Conservation (phyloP, 2,888 invertebrate genomes). For the Marronus borbonicus region DNA sequence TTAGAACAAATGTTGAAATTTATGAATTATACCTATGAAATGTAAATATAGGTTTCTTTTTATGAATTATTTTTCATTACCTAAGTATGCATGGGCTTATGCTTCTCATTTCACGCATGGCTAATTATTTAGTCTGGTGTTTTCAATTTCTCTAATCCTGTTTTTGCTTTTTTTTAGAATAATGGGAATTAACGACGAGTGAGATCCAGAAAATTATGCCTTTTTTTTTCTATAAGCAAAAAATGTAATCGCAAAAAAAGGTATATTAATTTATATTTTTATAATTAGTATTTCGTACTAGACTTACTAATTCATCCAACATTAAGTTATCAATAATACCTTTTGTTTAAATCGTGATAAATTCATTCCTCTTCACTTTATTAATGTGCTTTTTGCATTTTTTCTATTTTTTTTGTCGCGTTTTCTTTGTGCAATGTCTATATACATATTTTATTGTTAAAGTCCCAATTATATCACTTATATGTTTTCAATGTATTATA, state of each 20-base stretch:
- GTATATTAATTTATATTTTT: conserved; percentile 51
- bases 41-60: neutral
- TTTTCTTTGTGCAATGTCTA: conserved; percentile 43
- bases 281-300: conserved; percentile 25
- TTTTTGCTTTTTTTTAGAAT: conserved; percentile 43
- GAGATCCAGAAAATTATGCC: conserved; percentile 9
- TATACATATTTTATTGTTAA: conserved; percentile 21
- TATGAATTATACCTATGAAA: neutral
- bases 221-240: conserved; percentile 27
- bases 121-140: neutral
- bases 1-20: neutral
- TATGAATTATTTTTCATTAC: neutral
- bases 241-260: conserved; percentile 19
- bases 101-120: neutral
- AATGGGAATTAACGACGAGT: conserved; percentile 46
- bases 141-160: neutral
- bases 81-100: conserved; percentile 11
- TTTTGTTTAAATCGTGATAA: conserved; percentile 51
- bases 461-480: conserved; percentile 27
- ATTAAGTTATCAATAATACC: conserved; percentile 11
- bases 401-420: conserved; percentile 17
- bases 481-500: conserved; percentile 4
- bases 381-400: conserved; percentile 24
- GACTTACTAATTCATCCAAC: conserved; percentile 27
- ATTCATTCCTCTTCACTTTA: conserved; percentile 51